Evolutionary conservation across 2,888 invertebrate species (phyloP), one percentile per base, ranked within the genome.

Genomic region (Ptychoptera contaminata): DNA sequence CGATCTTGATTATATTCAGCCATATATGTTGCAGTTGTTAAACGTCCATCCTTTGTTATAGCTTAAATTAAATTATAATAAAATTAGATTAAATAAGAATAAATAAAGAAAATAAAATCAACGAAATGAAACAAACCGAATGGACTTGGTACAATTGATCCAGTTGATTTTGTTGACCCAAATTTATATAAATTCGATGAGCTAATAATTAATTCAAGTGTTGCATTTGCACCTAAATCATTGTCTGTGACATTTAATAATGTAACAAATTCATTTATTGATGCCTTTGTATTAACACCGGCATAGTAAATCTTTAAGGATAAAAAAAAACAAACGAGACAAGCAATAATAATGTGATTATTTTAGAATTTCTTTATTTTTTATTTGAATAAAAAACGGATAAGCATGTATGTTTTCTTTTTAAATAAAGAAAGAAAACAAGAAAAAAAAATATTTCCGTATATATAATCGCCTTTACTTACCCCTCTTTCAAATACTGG

Each of bases 1-100:
- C 87, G 69, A 57, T 90, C 86, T 55, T 90, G 87, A 57, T 85
- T 85, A 62, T 90, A 91, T 58, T 91, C 88, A 0, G 85, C 80
- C 77, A 91, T 81, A 55, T 82, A 82, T 30, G 80, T 76, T 0
- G 86, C 81, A 0, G 90, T 88, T 2, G 61, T 60, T 30, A 66
- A 56, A 16, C 63, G 54, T 0, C 67, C 67, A 46, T 65, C 65
- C 12, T 59, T 55, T 1, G 66, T 59, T 32, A 67, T 61, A 37
- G 57, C 63, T 59, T 32, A 23, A n/a, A 31, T 16, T 16, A 7
- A 29, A 14, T 9, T 8, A n/a, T 30, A 16, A 36, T 29, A 36
- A n/a, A n/a, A 11, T 36, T 29, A 34, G 12, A 30, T 15, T 35
- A 16, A 45, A 10, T 29, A 34, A 16, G 2, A 16, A 9, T 30